Evolutionary conservation across 2,797 vertebrate species (phyloP).

Genomic region (Telmatherina bonti): DNA sequence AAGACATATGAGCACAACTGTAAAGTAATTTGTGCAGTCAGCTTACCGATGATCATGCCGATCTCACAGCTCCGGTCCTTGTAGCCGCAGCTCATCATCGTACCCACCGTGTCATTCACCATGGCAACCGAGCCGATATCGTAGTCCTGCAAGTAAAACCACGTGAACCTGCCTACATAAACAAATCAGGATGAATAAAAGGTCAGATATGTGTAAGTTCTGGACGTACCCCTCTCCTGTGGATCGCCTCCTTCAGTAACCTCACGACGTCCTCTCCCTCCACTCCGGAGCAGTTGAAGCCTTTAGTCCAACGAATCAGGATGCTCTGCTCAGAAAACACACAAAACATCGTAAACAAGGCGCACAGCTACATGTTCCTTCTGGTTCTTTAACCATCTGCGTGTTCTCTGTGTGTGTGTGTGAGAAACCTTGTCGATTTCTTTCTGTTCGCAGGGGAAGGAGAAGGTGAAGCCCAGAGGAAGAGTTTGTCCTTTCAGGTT

Average conservation of each 20-base stretch:
- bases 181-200: no score
- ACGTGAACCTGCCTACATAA: constrained; percentile 4
- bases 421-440: constrained; percentile 84
- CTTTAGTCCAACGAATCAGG: constrained; percentile 89
- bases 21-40: background rate
- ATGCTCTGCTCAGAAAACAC: constrained; percentile 78
- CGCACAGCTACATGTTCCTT: no score
- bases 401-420: constrained; percentile 2
- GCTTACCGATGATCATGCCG: constrained; percentile 85
- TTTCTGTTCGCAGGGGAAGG: constrained; percentile 87
- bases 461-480: constrained; percentile 88
- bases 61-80: constrained; percentile 81
- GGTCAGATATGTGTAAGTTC: background rate
- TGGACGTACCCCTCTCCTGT: constrained; percentile 79
- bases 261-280: constrained; percentile 86
- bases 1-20: no score
- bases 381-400: background rate
- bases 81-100: constrained; percentile 87
- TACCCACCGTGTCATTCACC: no score
- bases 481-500: constrained; percentile 64
- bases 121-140: constrained; percentile 82
- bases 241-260: constrained; percentile 83
- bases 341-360: background rate
- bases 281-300: constrained; percentile 85
- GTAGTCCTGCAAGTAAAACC: constrained; percentile 69